Percentiles rank a stretch among this genome's conserved stretches.
Conservation (phyloP, 2,797 vertebrate genomes). For the Coccyzus lansbergi region DNA sequence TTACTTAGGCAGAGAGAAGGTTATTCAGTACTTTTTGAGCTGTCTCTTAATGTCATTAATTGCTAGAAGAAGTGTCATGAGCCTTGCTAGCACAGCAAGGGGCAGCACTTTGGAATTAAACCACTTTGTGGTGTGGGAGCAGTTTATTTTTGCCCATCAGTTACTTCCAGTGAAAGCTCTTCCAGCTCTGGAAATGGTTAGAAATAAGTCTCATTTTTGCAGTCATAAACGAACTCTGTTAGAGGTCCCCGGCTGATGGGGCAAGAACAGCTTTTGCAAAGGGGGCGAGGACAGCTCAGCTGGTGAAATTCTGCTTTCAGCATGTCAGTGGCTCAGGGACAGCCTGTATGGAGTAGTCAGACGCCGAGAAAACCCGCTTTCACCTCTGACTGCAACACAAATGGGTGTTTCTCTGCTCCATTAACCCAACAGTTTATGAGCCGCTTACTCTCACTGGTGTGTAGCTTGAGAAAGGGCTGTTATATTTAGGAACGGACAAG, state of each 20-base stretch:
- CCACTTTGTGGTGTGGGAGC: neutral
- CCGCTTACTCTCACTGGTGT: conserved; percentile 25
- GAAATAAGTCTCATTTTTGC: neutral
- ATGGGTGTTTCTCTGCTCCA: conserved; percentile 49
- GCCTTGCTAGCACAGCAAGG: conserved; percentile 28
- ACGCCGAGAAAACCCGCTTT: neutral
- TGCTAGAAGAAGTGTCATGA: neutral
- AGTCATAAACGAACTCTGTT: neutral
- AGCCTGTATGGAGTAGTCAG: neutral
- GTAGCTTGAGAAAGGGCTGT: neutral
- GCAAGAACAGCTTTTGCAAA: neutral
- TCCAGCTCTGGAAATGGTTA: neutral
- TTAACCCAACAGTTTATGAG: conserved; percentile 49
- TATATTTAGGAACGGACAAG: neutral
- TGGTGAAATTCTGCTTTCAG: neutral
- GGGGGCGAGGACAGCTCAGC: neutral
- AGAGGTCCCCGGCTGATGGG: neutral
- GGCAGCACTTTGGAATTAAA: conserved; percentile 16
- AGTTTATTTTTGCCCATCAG: conserved; percentile 22
- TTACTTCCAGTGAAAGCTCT: conserved; percentile 24
- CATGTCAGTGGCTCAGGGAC: neutral
- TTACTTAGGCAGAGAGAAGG: neutral
- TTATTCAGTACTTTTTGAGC: neutral
- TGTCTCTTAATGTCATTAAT: conserved; percentile 11
- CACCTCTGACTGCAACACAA: conserved; percentile 48